phyloP scores from a whole-genome alignment of 2,797 vertebrate species.

The Sebastes ruberrimus region DNA sequence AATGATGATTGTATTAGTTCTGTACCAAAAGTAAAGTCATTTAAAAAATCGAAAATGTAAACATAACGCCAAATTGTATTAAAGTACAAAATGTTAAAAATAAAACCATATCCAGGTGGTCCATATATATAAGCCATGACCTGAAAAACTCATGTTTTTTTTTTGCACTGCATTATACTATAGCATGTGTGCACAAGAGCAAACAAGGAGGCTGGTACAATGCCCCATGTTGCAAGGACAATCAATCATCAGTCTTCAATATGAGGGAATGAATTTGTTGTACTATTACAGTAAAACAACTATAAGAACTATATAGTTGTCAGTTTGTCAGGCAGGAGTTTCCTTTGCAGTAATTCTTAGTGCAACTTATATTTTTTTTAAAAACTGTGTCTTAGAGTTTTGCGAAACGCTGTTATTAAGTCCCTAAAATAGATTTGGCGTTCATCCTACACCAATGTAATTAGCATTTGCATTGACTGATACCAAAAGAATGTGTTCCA shows the following conservation, averaged over 20 bases:
- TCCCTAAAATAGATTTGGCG: conserved; percentile 56
- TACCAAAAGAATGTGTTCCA: conserved; percentile 75
- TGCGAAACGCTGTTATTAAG: conserved; percentile 28
- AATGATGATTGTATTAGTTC: neutral
- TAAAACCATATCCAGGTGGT: neutral
- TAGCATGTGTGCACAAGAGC: neutral
- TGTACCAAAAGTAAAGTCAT: neutral
- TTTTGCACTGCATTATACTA: neutral
- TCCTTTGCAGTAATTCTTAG: neutral
- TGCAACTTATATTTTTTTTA: neutral
- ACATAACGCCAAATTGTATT: neutral
- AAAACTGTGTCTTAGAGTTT: neutral
- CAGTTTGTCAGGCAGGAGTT: neutral
- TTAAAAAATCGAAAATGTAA: neutral
- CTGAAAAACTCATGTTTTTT: neutral
- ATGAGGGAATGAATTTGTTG: neutral
- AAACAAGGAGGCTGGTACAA: neutral
- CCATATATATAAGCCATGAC: neutral
- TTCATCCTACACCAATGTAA: conserved; percentile 66
- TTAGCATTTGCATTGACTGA: conserved; percentile 77
- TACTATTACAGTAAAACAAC: neutral
- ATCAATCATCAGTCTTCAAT: neutral
- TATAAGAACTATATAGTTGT: neutral
- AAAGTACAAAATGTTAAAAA: neutral
- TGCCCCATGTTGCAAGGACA: neutral